Evolutionary conservation across 64 coral and sea anemone genomes (phyloP), one percentile per base, ranked within the genome.

Genomic region (Platygyra sinensis): DNA sequence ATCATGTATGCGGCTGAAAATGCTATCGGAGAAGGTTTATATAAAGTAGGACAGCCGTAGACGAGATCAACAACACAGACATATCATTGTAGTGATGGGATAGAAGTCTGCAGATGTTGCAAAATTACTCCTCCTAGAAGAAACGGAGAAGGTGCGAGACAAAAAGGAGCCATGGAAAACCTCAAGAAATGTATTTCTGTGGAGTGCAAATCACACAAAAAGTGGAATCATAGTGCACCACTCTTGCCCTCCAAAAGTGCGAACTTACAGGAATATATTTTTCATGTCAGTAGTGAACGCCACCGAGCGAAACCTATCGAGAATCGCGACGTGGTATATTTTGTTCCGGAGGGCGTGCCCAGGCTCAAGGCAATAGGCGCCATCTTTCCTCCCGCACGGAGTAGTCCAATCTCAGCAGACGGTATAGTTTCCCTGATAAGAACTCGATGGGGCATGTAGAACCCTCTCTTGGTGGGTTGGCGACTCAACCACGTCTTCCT

Each of bases 1-100:
- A 86, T 75, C 10, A 57, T 46, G 3, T 46, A 46, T 46, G 39
- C 39, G 6, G 6, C 39, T 46, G 2, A 57, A 16, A 57, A 57
- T 10, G 15, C 15, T 2, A 16, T 13, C 10, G 15, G 54, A 57
- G 12, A n/a, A n/a, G n/a, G n/a, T n/a, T n/a, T n/a, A n/a, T n/a
- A n/a, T n/a, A n/a, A n/a, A 54, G 52, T 54, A 30, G 73, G 67
- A 30, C 86, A 72, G 18, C 86, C 69, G 18, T 61, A 72, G 14
- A 89, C 36, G n/a, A 93, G 69, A 80, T 93, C 92, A 74, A 89
- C 92, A 24, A 89, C 92, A 30, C 87, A 93, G 39, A 88, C 78
- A n/a, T 79, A 36, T 36, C 63, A 36, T n/a, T 67, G 86, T 33
- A 51, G 60, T 46, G 28, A 30, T 16, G 28, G 57, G 18, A 55